phyloP scores from a whole-genome alignment of 2,113 vertebrate genomes.

The Paralichthys olivaceus region DNA sequence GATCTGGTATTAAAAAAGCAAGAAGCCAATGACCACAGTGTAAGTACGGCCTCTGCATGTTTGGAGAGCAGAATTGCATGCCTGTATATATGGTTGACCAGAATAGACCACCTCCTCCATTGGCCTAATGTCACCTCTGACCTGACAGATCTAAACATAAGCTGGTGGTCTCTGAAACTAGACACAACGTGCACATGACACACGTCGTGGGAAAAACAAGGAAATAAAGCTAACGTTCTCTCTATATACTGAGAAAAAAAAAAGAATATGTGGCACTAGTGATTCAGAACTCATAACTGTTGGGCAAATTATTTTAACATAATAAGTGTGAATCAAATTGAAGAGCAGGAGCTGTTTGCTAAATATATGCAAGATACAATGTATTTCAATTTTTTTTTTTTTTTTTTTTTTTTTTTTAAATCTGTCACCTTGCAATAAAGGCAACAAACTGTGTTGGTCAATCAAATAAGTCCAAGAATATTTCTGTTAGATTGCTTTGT shows the following conservation, averaged over 20 bases:
- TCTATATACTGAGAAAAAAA: not conserved
- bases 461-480: not conserved
- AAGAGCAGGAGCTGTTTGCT: not conserved
- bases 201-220: conserved; percentile 1
- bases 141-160: conserved; percentile 59
- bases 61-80: not conserved
- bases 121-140: conserved; percentile 46
- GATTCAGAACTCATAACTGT: not conserved
- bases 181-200: not conserved
- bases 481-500: too few relatives aligned
- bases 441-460: not conserved
- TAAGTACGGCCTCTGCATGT: not conserved
- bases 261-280: not conserved
- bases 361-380: not conserved
- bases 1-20: too few relatives aligned
- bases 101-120: conserved; percentile 54
- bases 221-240: not conserved
- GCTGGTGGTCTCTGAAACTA: not conserved
- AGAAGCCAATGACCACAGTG: not conserved
- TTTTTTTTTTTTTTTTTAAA: too few relatives aligned
- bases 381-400: too few relatives aligned
- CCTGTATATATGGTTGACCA: conserved; percentile 28
- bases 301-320: not conserved
- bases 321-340: not conserved
- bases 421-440: not conserved